Conservation (phyloP, 1,140 invertebrate genomes). For the Ceratoteleas bidentatus region DNA sequence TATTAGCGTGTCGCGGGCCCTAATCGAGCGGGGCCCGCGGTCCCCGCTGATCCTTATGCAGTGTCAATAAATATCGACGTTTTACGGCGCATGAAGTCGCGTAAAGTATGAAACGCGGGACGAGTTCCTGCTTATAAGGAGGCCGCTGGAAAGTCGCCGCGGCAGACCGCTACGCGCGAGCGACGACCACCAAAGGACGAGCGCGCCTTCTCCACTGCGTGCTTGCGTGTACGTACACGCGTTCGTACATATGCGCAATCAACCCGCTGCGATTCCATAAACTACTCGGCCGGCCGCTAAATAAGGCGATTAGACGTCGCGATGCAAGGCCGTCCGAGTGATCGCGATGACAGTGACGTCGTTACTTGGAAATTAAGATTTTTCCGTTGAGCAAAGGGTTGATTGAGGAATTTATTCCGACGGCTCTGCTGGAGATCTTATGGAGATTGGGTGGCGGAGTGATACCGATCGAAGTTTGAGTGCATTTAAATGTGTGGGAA, state of each 20-base stretch:
- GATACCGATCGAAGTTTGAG: too few relatives aligned
- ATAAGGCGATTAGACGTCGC: conserved; percentile 63
- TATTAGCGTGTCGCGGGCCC: conserved; percentile 43
- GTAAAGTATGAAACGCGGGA: conserved; percentile 67
- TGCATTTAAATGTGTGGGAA: too few relatives aligned
- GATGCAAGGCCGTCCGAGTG: conserved; percentile 57
- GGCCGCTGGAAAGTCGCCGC: conserved; percentile 53
- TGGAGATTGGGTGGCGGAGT: too few relatives aligned
- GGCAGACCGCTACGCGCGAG: conserved; percentile 55
- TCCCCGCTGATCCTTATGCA: conserved; percentile 66
- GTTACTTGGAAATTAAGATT: conserved; percentile 57
- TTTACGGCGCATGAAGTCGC: conserved; percentile 65
- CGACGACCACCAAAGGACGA: conserved; percentile 59
- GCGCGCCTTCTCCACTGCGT: conserved; percentile 56
- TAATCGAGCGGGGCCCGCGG: conserved; percentile 37
- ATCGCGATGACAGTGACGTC: conserved; percentile 60
- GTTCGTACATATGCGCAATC: conserved; percentile 58
- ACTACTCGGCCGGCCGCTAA: conserved; percentile 59
- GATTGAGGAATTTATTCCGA: too few relatives aligned
- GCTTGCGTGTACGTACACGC: conserved; percentile 52
- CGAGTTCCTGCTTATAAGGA: conserved; percentile 67
- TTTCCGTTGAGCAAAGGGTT: conserved; percentile 6
- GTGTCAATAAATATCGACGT: conserved; percentile 72
- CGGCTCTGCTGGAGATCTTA: too few relatives aligned
- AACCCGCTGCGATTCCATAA: conserved; percentile 63